Evolutionary conservation across 2,888 invertebrate genomes (phyloP).

Genomic region (Parapristionchus giblindavisi): DNA sequence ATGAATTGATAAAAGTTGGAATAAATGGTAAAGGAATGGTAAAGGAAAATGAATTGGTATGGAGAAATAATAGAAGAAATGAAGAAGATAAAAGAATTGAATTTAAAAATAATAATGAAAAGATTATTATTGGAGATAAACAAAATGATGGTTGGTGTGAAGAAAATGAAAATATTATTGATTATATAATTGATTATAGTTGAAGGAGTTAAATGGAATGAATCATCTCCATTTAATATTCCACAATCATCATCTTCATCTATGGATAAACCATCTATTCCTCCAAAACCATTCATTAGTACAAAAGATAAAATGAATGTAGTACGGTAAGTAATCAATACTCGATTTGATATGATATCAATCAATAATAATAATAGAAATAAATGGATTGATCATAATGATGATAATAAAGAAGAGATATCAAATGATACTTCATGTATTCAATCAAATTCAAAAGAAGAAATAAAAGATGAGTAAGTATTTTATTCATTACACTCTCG

Average conservation of each 20-base stretch:
- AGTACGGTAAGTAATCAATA: too few species aligned
- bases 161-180: background rate
- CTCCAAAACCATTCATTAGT: conserved; percentile 29
- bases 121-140: background rate
- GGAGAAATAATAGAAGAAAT: conserved; percentile 7
- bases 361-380: too few species aligned
- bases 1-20: conserved; percentile 50
- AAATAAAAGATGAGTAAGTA: too few species aligned
- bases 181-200: background rate
- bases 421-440: too few species aligned
- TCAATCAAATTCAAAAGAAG: too few species aligned
- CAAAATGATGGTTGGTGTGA: too few species aligned
- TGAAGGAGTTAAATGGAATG: background rate
- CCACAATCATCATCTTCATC: background rate
- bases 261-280: conserved; percentile 31
- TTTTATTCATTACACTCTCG: too few species aligned
- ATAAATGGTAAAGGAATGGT: conserved; percentile 47
- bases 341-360: too few species aligned
- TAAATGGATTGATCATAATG: too few species aligned
- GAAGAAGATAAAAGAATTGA: background rate
- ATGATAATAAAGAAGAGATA: too few species aligned
- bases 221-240: background rate
- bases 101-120: background rate
- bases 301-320: too few species aligned
- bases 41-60: conserved; percentile 35